These are phyloP conservation scores for Periparus ater DNA, from an alignment of 2,797 vertebrate species.

Conservation along the genomic window DNA sequence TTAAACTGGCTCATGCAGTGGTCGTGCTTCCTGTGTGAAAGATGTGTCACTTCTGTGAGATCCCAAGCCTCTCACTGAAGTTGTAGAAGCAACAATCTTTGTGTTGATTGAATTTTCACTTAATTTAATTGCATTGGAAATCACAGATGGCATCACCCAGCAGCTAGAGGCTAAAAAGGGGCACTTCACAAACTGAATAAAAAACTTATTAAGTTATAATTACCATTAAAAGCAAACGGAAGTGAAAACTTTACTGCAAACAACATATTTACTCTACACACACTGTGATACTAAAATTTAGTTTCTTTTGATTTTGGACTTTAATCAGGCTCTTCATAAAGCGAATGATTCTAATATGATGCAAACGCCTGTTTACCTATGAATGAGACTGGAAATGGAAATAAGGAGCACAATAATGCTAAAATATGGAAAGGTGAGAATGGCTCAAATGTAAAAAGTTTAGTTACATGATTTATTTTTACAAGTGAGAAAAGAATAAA, in stretches of 20 bases:
- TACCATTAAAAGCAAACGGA: conserved; percentile 60
- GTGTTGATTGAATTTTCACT: conserved; percentile 76
- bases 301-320: background rate
- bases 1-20: background rate
- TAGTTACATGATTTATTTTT: background rate
- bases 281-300: background rate
- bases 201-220: conserved; percentile 70
- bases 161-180: conserved; percentile 75
- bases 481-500: background rate
- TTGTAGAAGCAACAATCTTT: conserved; percentile 70
- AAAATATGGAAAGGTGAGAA: background rate
- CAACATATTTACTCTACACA: background rate
- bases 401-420: background rate
- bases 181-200: conserved; percentile 67
- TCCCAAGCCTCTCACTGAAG: conserved; percentile 46
- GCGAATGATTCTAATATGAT: background rate
- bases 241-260: conserved; percentile 54
- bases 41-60: background rate
- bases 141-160: conserved; percentile 78
- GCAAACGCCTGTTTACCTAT: background rate
- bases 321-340: background rate
- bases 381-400: background rate
- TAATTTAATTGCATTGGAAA: conserved; percentile 79
- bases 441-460: background rate
- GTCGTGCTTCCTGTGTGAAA: background rate